A percentile compares a stretch with the other conserved stretches of the same genome.
Conservation (phyloP, 2,797 vertebrate genomes). For the Etheostoma perlongum region DNA sequence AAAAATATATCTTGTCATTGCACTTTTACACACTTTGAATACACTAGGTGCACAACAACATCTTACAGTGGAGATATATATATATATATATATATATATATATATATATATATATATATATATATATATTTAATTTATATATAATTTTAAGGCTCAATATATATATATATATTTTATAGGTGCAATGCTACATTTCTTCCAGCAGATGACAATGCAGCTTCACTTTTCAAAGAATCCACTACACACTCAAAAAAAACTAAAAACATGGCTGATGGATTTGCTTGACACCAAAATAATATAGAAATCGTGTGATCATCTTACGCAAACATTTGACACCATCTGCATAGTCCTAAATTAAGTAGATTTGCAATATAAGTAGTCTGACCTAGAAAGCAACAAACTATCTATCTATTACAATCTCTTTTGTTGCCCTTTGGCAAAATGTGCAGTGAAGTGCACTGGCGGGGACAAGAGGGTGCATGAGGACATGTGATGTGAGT, state of each 20-base stretch:
- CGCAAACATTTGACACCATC: slow-evolving; percentile 40
- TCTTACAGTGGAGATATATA: not conserved
- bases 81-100: too few relatives aligned
- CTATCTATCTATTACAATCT: slow-evolving; percentile 21
- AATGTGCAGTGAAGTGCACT: slow-evolving; percentile 65
- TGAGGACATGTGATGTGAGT: slow-evolving; percentile 69
- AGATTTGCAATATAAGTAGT: slow-evolving; percentile 30
- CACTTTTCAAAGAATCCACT: slow-evolving; percentile 35
- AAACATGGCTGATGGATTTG: slow-evolving; percentile 7
- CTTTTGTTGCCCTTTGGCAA: slow-evolving; percentile 41
- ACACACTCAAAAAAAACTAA: not conserved
- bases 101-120: too few relatives aligned
- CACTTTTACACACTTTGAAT: not conserved
- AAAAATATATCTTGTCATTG: not conserved
- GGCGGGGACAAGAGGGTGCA: slow-evolving; percentile 66
- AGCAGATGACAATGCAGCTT: slow-evolving; percentile 77
- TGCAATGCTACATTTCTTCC: slow-evolving; percentile 42
- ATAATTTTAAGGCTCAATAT: too few relatives aligned
- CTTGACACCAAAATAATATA: slow-evolving; percentile 29
- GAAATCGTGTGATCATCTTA: slow-evolving; percentile 17
- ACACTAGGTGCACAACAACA: not conserved
- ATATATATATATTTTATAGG: too few relatives aligned
- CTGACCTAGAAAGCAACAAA: slow-evolving; percentile 30
- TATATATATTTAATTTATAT: too few relatives aligned
- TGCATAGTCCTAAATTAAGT: slow-evolving; percentile 32